Conservation (phyloP, 2,888 invertebrate genomes). For the Sclerodermus sp. region DNA sequence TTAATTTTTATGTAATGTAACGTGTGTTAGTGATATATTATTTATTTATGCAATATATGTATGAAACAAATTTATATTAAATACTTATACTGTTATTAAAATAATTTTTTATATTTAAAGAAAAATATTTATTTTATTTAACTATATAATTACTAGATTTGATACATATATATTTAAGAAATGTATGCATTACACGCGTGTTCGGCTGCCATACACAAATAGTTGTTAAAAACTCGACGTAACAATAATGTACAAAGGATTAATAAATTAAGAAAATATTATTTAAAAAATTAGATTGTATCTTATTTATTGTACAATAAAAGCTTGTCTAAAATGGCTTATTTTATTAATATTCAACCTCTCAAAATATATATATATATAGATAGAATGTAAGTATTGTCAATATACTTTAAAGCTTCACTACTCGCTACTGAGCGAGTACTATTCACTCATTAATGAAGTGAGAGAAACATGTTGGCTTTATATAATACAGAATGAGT, state of each 20-base stretch:
- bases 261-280: slow-evolving; percentile 7
- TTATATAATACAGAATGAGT: no score
- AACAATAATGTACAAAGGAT: slow-evolving; percentile 15
- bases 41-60: no score
- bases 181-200: not conserved
- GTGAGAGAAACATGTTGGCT: no score
- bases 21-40: no score
- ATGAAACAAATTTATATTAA: slow-evolving; percentile 20
- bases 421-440: no score
- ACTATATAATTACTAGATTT: not conserved
- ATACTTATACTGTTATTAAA: slow-evolving; percentile 22
- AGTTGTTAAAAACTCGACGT: slow-evolving; percentile 21
- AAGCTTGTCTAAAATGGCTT: not conserved
- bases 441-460: no score
- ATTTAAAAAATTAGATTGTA: slow-evolving; percentile 2
- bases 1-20: no score
- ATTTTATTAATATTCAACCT: not conserved
- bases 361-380: no score
- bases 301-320: slow-evolving; percentile 2
- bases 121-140: not conserved
- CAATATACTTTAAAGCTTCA: no score
- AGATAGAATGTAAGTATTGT: no score
- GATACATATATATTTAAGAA: no score
- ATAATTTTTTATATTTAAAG: slow-evolving; percentile 9
- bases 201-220: slow-evolving; percentile 6